Percentiles rank a stretch among this genome's conserved stretches.
Evolutionary conservation across 2,888 invertebrate species (phyloP).

Genomic region (Herminia tarsipennalis): DNA sequence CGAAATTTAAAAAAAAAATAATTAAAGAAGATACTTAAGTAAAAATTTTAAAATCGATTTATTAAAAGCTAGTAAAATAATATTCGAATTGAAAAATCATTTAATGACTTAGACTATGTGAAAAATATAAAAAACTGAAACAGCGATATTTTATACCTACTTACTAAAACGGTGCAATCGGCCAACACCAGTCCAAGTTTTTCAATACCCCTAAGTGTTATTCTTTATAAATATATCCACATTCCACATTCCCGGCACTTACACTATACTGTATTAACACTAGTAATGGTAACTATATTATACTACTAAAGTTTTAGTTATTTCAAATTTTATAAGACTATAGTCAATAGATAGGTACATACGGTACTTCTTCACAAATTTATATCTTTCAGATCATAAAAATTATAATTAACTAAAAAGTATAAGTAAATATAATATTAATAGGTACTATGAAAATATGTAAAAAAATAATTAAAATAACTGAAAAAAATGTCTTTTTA

Average conservation of each 20-base stretch:
- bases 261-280: conserved; percentile 39
- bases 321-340: conserved; percentile 23
- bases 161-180: conserved; percentile 17
- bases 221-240: conserved; percentile 50
- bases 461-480: conserved; percentile 1
- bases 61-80: no score
- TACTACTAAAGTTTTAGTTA: conserved; percentile 37
- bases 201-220: conserved; percentile 17
- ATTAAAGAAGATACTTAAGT: no score
- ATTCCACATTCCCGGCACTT: conserved; percentile 83
- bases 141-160: background rate
- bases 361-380: no score
- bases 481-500: conserved; percentile 13
- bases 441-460: conserved; percentile 5
- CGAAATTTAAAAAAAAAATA: no score
- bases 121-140: conserved; percentile 1
- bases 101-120: background rate
- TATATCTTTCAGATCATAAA: conserved; percentile 19
- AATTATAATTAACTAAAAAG: conserved; percentile 1
- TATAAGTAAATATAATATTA: background rate
- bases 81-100: no score
- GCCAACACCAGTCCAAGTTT: conserved; percentile 21
- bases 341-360: conserved; percentile 21
- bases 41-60: no score
- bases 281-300: conserved; percentile 59